These are phyloP conservation scores for Hofmannophila pseudospretella DNA, from an alignment of 2,888 invertebrate genomes.

Conservation along the genomic window DNA sequence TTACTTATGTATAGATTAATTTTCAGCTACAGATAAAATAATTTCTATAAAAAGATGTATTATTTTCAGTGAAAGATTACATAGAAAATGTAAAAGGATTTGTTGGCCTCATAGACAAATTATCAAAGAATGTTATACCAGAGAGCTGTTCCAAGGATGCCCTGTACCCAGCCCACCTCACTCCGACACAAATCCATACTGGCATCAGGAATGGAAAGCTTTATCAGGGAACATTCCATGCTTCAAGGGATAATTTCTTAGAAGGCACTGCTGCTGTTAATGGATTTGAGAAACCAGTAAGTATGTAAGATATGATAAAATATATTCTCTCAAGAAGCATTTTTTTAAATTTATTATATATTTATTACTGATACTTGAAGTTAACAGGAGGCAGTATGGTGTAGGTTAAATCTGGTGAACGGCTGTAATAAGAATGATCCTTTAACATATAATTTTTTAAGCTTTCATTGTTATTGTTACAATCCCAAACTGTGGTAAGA, in stretches of 20 bases:
- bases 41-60: too few relatives aligned
- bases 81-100: conserved; percentile 83
- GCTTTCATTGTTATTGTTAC: too few relatives aligned
- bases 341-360: too few relatives aligned
- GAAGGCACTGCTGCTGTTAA: conserved; percentile 93
- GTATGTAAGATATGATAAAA: conserved; percentile 26
- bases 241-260: conserved; percentile 95
- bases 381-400: neutral
- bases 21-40: too few relatives aligned
- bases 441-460: too few relatives aligned
- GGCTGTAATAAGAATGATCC: too few relatives aligned
- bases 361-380: neutral
- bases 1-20: too few relatives aligned
- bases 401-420: too few relatives aligned
- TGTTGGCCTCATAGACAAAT: conserved; percentile 87
- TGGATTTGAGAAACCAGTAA: conserved; percentile 87
- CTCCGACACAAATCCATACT: conserved; percentile 85
- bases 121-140: conserved; percentile 82
- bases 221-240: conserved; percentile 88
- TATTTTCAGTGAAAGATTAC: conserved; percentile 83
- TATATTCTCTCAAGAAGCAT: too few relatives aligned
- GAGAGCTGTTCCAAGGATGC: conserved; percentile 80
- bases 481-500: too few relatives aligned
- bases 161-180: conserved; percentile 90
- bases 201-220: conserved; percentile 88